A percentile compares a stretch with the other conserved stretches of the same genome.
Evolutionary conservation across 2,113 vertebrate genomes (phyloP).

Genomic region (Emydocephalus ijimae): DNA sequence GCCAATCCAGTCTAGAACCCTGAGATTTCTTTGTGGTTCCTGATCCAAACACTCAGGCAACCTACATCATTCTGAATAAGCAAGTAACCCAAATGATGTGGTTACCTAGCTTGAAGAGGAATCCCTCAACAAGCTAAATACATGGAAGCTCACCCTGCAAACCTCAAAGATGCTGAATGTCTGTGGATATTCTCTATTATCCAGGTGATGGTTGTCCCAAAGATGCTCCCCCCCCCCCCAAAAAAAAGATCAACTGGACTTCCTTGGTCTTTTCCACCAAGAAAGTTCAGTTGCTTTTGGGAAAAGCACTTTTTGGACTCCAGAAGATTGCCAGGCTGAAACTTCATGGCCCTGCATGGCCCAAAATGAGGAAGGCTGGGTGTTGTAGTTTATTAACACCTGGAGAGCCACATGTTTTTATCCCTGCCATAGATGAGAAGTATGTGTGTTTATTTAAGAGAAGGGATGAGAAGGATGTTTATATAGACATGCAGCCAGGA

Average conservation of each 20-base stretch:
- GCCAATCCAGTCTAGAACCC: not conserved
- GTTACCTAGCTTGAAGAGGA: slow-evolving; percentile 14
- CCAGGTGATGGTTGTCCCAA: not conserved
- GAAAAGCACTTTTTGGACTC: not conserved
- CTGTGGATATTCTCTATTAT: not conserved
- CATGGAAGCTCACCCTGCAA: not conserved
- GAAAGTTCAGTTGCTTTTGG: not conserved
- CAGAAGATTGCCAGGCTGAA: not conserved
- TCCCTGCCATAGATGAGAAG: not conserved
- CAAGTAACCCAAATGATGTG: not conserved
- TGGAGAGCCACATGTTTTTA: not conserved
- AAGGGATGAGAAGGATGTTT: slow-evolving; percentile 44
- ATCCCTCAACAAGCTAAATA: not conserved
- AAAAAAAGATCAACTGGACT: not conserved
- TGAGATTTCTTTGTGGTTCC: not conserved
- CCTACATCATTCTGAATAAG: not conserved
- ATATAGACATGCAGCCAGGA: slow-evolving; percentile 55
- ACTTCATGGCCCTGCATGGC: not conserved
- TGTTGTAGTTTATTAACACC: not conserved
- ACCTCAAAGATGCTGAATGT: not conserved
- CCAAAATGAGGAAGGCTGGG: not conserved
- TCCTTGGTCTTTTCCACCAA: not conserved
- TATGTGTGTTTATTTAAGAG: too few relatives aligned
- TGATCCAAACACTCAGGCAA: not conserved
- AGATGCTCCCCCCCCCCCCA: not conserved